Evolutionary conservation across 2,888 invertebrate genomes (phyloP).

Genomic region (Cyclophora albipunctata): DNA sequence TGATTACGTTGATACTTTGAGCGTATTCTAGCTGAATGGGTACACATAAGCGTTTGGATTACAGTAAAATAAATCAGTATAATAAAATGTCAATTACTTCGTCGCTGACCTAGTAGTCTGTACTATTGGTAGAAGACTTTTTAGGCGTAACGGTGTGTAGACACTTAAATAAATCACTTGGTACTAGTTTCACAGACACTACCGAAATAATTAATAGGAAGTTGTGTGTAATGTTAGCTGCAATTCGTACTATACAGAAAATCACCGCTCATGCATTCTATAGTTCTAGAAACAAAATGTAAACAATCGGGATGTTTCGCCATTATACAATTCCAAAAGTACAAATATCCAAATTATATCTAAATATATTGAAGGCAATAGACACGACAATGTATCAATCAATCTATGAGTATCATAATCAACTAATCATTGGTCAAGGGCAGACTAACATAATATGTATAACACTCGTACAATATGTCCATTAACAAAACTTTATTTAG

Average conservation of each 20-base stretch:
- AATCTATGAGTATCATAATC: no score
- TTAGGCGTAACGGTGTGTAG: constrained; percentile 36
- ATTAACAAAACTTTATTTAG: constrained; percentile 18
- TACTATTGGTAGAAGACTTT: constrained; percentile 54
- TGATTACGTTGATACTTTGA: constrained; percentile 74
- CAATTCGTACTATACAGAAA: constrained; percentile 64
- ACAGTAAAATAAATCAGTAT: constrained; percentile 55
- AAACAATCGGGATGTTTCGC: constrained; percentile 3
- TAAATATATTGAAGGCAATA: constrained; percentile 9
- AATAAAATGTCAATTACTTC: constrained; percentile 14
- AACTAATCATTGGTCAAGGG: constrained; percentile 8
- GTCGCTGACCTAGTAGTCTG: constrained; percentile 63
- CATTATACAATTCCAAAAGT: constrained; percentile 12
- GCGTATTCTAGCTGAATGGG: constrained; percentile 73
- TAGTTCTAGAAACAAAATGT: constrained; percentile 11
- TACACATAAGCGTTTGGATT: constrained; percentile 74
- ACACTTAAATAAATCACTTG: constrained; percentile 35
- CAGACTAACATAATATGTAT: constrained; percentile 5
- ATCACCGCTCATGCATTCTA: constrained; percentile 66
- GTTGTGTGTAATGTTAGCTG: constrained; percentile 68
- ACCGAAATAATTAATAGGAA: constrained; percentile 43
- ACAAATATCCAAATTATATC: constrained; percentile 1
- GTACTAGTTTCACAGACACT: constrained; percentile 49
- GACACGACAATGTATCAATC: constrained; percentile 5
- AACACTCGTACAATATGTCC: constrained; percentile 17